Base-by-base conservation (phyloP, 2,113 vertebrate species). In the Oriolus oriolus region DNA sequence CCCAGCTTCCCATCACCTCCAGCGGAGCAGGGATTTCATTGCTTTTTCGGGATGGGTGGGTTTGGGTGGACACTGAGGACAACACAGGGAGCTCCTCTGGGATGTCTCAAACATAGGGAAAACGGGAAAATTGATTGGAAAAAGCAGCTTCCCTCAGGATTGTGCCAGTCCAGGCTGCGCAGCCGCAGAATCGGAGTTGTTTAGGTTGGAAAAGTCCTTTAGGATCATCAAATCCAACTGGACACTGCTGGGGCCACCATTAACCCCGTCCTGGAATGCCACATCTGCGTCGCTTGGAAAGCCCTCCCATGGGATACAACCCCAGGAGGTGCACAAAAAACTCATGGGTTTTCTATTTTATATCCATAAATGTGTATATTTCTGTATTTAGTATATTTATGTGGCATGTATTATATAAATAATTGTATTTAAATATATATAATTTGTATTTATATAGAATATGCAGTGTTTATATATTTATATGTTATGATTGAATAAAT, bases 111-210 rank as follows among this genome's bases (percentile, higher is more conserved):
- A 41, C 37, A 14, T 12, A 7, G 20, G 41, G 47, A 45, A 41
- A 69, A 30, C 2, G 1, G 1, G 13, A 10, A 30, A 57, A 50
- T 28, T 0, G 1, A 2, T 45, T 6, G 42, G 49, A 2, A 52
- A 63, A 82, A 31, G 56, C 39, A 64, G n/a, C 69, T 22, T 77
- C 21, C 21, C 12, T 1, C 31, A 2, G 22, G 18, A 10, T 31
- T 52, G 50, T 20, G n/a, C 24, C 30, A 8, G 27, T 26, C 35
- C 37, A 30, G 42, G 54, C 54, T 56, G 49, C 30, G 22, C 61
- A 22, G 39, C 13, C 39, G 8, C 61, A 42, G 19, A 64, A 42
- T 16, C 20, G 2, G 61, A 22, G 39, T 16, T 30, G 39, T 63
- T 64, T 4, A 16, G 39, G 61, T 31, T 11, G 39, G 39, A 14